Evolutionary conservation across 2,797 vertebrate species (phyloP).

Genomic region (Anolis apletophallus): DNA sequence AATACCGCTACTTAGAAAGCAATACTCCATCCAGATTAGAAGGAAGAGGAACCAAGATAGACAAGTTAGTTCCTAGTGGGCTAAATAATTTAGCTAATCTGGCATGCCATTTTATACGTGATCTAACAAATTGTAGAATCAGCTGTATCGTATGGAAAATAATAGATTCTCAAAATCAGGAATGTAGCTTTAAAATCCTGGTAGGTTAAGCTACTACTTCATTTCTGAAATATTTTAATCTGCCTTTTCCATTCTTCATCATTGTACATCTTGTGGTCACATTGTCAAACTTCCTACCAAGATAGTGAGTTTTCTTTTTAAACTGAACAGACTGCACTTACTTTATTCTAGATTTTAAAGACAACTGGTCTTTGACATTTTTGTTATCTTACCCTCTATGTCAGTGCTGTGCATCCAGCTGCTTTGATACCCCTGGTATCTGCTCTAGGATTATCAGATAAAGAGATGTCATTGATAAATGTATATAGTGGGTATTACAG

Average conservation of each 20-base stretch:
- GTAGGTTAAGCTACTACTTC: background rate
- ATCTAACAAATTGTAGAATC: background rate
- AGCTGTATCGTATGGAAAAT: background rate
- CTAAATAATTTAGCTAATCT: background rate
- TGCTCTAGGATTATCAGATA: background rate
- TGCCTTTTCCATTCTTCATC: background rate
- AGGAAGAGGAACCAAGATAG: background rate
- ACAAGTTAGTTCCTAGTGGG: conserved; percentile 6
- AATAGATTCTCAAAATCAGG: background rate
- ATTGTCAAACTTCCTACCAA: background rate
- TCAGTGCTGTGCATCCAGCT: background rate
- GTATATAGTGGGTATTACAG: background rate
- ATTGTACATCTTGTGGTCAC: background rate
- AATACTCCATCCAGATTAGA: background rate
- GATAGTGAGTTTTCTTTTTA: background rate
- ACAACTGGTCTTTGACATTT: background rate
- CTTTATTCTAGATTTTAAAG: background rate
- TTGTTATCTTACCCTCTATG: background rate
- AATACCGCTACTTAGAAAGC: background rate
- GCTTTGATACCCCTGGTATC: background rate
- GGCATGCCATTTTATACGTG: background rate
- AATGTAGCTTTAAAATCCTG: conserved; percentile 9
- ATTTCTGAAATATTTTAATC: conserved; percentile 2
- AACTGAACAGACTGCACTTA: background rate
- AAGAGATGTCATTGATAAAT: background rate